Conservation (phyloP, 2,888 invertebrate species). For the Prenolepis imparis region DNA sequence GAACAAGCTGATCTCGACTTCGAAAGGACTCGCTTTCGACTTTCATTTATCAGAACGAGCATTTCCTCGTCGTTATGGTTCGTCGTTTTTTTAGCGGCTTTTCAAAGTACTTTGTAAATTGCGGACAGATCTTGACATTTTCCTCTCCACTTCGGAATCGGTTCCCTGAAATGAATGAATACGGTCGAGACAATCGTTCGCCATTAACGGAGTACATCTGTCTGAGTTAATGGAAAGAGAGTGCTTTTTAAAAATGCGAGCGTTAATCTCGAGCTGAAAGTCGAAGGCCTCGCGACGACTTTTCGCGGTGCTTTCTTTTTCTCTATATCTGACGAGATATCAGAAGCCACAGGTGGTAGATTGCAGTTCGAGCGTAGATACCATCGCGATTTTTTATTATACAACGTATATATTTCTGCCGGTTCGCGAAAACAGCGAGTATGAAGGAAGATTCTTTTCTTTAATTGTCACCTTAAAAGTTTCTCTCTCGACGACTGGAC, state of each 20-base stretch:
- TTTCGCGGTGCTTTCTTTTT: slow-evolving; percentile 23
- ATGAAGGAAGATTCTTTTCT: slow-evolving; percentile 18
- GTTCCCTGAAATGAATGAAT: neutral
- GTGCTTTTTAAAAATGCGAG: slow-evolving; percentile 10
- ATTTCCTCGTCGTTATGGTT: neutral
- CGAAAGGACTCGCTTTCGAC: slow-evolving; percentile 7
- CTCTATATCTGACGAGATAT: slow-evolving; percentile 33
- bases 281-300: neutral
- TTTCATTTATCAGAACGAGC: slow-evolving; percentile 21
- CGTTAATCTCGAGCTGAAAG: slow-evolving; percentile 47
- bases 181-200: neutral
- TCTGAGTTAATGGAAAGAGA: slow-evolving; percentile 23
- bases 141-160: neutral
- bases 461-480: slow-evolving; percentile 13
- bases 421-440: slow-evolving; percentile 1
- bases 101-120: slow-evolving; percentile 1
- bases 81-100: neutral
- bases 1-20: neutral
- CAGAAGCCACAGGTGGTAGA: slow-evolving; percentile 51
- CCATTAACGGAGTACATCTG: neutral
- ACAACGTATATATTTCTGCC: slow-evolving; percentile 2
- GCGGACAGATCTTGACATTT: neutral
- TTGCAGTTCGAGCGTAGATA: slow-evolving; percentile 27
- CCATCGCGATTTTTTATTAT: slow-evolving; percentile 32
- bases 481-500: neutral